Conservation (phyloP, 1,140 invertebrate species). For the Pseudoatta argentina region DNA sequence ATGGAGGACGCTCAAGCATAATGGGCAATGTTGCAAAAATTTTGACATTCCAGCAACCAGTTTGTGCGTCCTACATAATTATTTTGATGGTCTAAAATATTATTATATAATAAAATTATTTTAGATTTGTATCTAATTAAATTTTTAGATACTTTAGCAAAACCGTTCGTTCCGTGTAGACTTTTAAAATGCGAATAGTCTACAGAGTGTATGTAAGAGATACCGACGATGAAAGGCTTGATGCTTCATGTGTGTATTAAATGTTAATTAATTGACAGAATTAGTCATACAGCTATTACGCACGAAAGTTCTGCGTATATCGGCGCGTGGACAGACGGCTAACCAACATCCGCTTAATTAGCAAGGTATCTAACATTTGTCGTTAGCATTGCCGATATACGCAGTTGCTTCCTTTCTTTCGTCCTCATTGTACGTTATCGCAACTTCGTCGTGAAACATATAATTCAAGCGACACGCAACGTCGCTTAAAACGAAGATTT, state of each 20-base stretch:
- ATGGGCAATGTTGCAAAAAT: no score
- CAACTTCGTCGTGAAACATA: not conserved
- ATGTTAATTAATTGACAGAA: constrained; percentile 25
- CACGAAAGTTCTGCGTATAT: not conserved
- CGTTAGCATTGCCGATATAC: not conserved
- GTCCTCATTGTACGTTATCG: not conserved
- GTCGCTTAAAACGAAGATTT: not conserved
- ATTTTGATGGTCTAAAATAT: no score
- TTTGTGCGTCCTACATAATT: no score
- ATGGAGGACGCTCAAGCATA: no score
- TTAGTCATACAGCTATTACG: not conserved
- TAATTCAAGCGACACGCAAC: not conserved
- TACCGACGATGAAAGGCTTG: not conserved
- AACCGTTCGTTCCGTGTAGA: no score
- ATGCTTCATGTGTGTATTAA: not conserved
- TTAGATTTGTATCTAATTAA: no score
- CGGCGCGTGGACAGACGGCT: not conserved
- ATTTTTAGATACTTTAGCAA: no score
- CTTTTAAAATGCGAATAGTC: not conserved
- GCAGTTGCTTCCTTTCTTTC: not conserved
- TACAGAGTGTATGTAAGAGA: not conserved
- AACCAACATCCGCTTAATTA: not conserved
- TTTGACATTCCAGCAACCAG: no score
- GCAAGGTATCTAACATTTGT: not conserved
- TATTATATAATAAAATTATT: no score